Evolutionary conservation across 1,140 invertebrate species (phyloP), one percentile per base, ranked within the genome.

Genomic region (Diprion similis): DNA sequence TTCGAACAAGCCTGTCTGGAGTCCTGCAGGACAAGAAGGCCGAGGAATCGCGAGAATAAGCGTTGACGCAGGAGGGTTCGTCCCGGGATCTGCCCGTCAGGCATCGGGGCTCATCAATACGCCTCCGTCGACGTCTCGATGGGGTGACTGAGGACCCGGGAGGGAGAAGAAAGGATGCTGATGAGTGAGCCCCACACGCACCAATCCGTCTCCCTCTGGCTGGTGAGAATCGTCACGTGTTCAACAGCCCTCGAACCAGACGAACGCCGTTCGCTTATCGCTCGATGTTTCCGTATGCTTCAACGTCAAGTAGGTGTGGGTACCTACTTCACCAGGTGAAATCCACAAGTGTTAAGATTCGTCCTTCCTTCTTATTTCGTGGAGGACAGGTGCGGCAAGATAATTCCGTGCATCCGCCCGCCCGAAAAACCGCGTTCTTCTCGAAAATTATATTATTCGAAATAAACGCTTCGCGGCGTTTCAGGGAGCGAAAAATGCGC

Each of bases 111-210:
- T 68, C 66, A 68, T 68, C 66, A 68, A 68, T 68, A 19, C 37
- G 66, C 6, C 37, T 68, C 66, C 17, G 66, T 68, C 66, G 37
- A 11, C 66, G 18, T 19, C 66, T 68, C 19, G 17, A 68, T 68
- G 66, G 66, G 66, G 66, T 68, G 66, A 68, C 66, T 68, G 37
- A 68, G 66, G 51, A 59, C 51, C 66, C 66, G 66, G 66, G 19
- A 45, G 17, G 51, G 51, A 59, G 51, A 59, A 59, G 51, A 37
- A 37, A 37, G 66, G 66, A 18, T 68, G 37, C 66, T 45, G 66
- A 68, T 68, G 66, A 68, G 18, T 68, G 66, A 68, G 51, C n/a
- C 51, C 1, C n/a, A 13, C n/a, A 59, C 11, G n/a, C n/a, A 17
- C 11, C 51, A 59, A 59, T 59, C 11, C 51, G 11, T 59, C n/a